Evolutionary conservation across 1,140 invertebrate genomes (phyloP).

Genomic region (Zophobas atratus): DNA sequence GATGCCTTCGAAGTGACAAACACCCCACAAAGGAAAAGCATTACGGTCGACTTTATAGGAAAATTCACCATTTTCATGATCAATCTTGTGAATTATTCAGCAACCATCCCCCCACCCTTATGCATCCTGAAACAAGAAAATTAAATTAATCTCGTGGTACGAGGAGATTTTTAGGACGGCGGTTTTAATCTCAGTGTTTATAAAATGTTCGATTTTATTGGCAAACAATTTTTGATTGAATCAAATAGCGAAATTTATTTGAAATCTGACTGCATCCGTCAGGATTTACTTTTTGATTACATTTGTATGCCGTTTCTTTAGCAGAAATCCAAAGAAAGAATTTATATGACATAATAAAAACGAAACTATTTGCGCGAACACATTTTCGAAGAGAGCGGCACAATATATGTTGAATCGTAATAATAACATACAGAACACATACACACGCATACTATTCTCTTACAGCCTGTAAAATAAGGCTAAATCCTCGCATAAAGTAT

Average conservation of each 20-base stretch:
- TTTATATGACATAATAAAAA: constrained; percentile 9
- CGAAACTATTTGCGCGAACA: constrained; percentile 5
- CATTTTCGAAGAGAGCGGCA: constrained; percentile 2
- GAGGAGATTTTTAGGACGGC: too few species aligned
- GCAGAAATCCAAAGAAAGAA: constrained; percentile 32
- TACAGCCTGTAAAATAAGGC: constrained; percentile 20
- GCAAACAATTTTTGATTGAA: constrained; percentile 16
- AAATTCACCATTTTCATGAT: constrained; percentile 49
- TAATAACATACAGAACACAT: constrained; percentile 19
- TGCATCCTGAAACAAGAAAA: constrained; percentile 48
- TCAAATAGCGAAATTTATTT: constrained; percentile 31
- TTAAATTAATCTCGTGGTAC: constrained; percentile 11
- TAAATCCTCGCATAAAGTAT: constrained; percentile 24
- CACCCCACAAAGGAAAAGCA: constrained; percentile 44
- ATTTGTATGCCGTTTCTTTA: constrained; percentile 22
- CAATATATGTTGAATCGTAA: constrained; percentile 25
- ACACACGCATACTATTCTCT: constrained; percentile 30
- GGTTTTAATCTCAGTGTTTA: constrained; percentile 1
- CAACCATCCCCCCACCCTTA: constrained; percentile 50
- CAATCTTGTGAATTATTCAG: constrained; percentile 45
- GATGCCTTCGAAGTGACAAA: constrained; percentile 44
- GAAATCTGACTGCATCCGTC: not conserved
- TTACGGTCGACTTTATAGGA: constrained; percentile 42
- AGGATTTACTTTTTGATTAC: constrained; percentile 21
- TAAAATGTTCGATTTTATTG: not conserved